Evolutionary conservation across 2,113 vertebrate species (phyloP).

Genomic region (Ranitomeya variabilis): DNA sequence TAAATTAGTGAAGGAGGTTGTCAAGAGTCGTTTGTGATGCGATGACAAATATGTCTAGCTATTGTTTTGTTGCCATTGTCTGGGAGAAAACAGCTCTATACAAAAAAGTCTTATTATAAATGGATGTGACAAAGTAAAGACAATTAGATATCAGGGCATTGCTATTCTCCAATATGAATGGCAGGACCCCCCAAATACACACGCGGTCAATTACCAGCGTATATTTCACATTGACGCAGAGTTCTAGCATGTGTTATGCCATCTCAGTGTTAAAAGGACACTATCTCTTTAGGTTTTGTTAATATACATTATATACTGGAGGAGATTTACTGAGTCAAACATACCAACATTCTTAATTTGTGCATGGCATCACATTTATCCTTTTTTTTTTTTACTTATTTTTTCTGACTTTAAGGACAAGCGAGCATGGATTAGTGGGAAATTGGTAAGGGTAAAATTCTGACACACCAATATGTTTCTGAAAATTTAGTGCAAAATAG

Average conservation of each 20-base stretch:
- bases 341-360: too few species aligned
- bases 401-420: too few species aligned
- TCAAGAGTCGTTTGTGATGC: slow-evolving; percentile 34
- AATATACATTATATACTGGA: too few species aligned
- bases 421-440: too few species aligned
- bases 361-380: too few species aligned
- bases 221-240: background rate
- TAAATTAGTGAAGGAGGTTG: slow-evolving; percentile 28
- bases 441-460: too few species aligned
- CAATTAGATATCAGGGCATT: background rate
- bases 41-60: slow-evolving; percentile 43
- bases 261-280: too few species aligned
- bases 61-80: slow-evolving; percentile 26
- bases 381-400: too few species aligned
- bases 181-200: background rate
- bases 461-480: too few species aligned
- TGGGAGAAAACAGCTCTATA: slow-evolving; percentile 9
- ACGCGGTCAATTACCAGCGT: background rate
- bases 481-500: too few species aligned
- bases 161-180: background rate
- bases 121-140: slow-evolving; percentile 13
- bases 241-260: background rate
- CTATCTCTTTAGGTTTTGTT: too few species aligned
- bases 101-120: slow-evolving; percentile 9
- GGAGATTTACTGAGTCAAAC: too few species aligned